Evolutionary conservation across 2,888 invertebrate genomes (phyloP), one percentile per base, ranked within the genome.

Genomic region (Alviniconcha strummeri): DNA sequence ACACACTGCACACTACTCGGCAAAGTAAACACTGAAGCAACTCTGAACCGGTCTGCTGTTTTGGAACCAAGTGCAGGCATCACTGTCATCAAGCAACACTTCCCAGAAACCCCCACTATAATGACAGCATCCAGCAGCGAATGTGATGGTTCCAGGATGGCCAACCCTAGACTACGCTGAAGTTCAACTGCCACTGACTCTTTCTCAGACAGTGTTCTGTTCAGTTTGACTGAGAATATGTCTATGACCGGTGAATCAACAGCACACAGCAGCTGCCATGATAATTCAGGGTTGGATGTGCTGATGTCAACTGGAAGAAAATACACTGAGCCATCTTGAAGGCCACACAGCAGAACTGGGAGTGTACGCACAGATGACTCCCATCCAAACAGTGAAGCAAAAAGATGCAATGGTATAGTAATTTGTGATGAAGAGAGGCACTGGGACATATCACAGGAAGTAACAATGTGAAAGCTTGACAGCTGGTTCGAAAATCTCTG

Each of bases 151-250:
- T 54, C 5, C 52, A 15, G 13, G 5, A 75, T 13, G 15, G 75
- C 5, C 11, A 75, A 15, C 7, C 75, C 75, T 15, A 75, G 15
- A 17, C 52, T 9, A 5, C 17, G 13, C 52, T 75, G 56, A 54
- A 75, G 75, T 15, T 75, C 75, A 52, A 55, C 75, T 52, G 75
- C 55, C 55, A 75, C 55, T 54, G 75, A 75, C 15, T 75, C 75
- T 75, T 17, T 9, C 55, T 55, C 75, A 11, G 75, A 55, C 55
- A 75, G 17, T 15, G 75, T 17, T 75, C 75, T 75, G 54, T 75
- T 75, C 55, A 75, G 4, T 55, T 75, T 55, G 52, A 56, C 55
- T 54, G 15, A 75, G 13, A 75, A 55, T 13, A 75, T 5, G 17
- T 54, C 75, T 17, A 55, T 52, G 15, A 75, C 75, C 15, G 55